Evolutionary conservation across 2,888 invertebrate genomes (phyloP), one percentile per base, ranked within the genome.

Genomic region (Margaritifera margaritifera): DNA sequence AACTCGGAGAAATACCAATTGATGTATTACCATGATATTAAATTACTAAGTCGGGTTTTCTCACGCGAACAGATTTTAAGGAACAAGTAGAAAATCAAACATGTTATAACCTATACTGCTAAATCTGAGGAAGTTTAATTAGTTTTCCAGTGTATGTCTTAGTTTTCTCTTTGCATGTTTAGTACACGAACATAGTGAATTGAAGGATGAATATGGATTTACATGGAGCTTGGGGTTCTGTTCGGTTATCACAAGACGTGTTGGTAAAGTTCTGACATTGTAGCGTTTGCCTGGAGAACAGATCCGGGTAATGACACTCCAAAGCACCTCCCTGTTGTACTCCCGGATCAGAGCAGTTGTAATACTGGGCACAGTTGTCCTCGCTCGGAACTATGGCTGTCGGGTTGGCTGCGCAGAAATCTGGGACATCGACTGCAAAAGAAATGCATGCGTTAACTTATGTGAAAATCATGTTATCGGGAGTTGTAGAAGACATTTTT

Each of bases 201-300:
- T 31, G 65, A 62, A 22, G 24, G 24, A 52, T 22, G 24, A 27
- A 50, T 51, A 20, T 25, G 55, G 31, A 69, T 74, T 69, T 70
- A 80, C 80, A 80, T 19, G 78, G 79, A 20, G 80, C 78, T 69
- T 77, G 74, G 22, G 80, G 80, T 74, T 80, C 80, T 56, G 59
- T 72, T 50, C 77, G 71, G 42, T 65, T 74, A 58, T 71, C 72
- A 74, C 80, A 80, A 1, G 62, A 22, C 4, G 78, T 77, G 4
- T 64, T 53, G 19, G 77, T 79, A 66, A 80, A 80, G 22, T 72
- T 64, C 58, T 56, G 64, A 60, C 80, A 80, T 0, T 62, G 61
- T 42, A 64, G 24, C 20, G 72, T 73, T 25, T 64, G 51, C 5
- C 64, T 59, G 22, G 77, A 75, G 69, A 79, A 81, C 66, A 79